Evolutionary conservation across 1,140 invertebrate species (phyloP), one percentile per base, ranked within the genome.

Genomic region (Procambarus virginalis): DNA sequence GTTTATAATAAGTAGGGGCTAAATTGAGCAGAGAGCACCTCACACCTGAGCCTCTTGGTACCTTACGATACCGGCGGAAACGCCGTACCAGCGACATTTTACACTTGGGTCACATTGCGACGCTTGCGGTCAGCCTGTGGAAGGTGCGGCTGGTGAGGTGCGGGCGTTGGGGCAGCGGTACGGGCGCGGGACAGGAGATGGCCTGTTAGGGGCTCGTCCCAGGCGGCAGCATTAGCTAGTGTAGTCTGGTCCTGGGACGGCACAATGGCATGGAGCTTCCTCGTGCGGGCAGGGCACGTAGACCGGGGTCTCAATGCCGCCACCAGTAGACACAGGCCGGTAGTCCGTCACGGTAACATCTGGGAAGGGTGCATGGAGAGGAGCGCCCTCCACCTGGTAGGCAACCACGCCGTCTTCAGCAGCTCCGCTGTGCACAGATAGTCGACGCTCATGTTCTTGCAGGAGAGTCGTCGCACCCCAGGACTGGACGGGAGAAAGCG

Each of bases 391-490:
- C 10, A 75, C 89, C n/a, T 85, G 82, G 82, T 90, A 85, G 51
- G 75, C 46, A 2, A 84, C 58, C 2, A 78, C 58, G 22, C 49
- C 51, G 20, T 80, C 89, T 20, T 85, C 77, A 1, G 90, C 51
- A 14, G 79, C 73, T 9, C 90, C 86, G 20, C 89, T 91, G 78
- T 91, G 87, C 2, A 92, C 78, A 6, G 91, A 92, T 49, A 92
- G 77, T 8, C 95, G 93, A 48, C 95, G 93, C 92, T 96, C 95
- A 90, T 96, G 95, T 92, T 95, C 95, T 92, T 95, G 94, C 1
- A 96, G 93, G 8, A 96, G 93, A 92, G 95, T 95, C 14, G 94
- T 95, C 2, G 95, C 95, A 45, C 95, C 95, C 95, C 95, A 95
- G 3, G 94, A 95, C 89, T 95, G 95, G 90, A 94, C 95, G 2